Percentiles rank a stretch among this genome's conserved stretches.
These are phyloP conservation scores for Macquaria ambigua DNA, from an alignment of 2,113 vertebrate species.

Conservation along the genomic window DNA sequence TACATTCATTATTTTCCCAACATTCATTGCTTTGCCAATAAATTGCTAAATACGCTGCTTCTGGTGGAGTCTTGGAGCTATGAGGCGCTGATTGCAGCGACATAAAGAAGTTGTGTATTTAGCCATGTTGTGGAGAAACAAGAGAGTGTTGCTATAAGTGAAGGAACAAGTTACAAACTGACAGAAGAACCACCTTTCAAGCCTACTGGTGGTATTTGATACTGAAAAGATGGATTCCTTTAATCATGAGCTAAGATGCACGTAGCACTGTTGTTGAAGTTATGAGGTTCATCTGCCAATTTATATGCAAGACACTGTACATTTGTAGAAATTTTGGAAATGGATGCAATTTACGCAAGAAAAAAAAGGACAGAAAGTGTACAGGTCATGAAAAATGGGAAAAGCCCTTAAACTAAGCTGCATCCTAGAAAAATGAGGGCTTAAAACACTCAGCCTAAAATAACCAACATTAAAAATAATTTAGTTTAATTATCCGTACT, in stretches of 20 bases:
- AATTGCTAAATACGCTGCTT: background rate
- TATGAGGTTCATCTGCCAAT: background rate
- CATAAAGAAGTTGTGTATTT: background rate
- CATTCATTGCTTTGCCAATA: background rate
- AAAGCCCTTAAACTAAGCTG: background rate
- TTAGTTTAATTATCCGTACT: constrained; percentile 44
- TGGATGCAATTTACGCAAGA: background rate
- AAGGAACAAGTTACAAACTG: background rate
- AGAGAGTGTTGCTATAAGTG: background rate
- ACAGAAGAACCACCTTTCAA: background rate
- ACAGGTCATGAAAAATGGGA: background rate
- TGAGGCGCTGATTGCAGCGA: background rate
- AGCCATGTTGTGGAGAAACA: background rate
- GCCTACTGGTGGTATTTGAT: no score
- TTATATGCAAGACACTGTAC: background rate
- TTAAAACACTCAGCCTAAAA: constrained; percentile 38
- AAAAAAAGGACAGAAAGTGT: background rate
- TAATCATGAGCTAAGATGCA: background rate
- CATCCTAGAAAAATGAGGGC: constrained; percentile 11
- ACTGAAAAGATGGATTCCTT: background rate
- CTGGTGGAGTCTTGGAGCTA: background rate
- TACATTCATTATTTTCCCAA: background rate
- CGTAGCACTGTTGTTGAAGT: background rate
- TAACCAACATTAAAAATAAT: constrained; percentile 46
- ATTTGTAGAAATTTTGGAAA: background rate